Conservation (phyloP, 2,113 vertebrate species). For the Telmatochromis brichardi region DNA sequence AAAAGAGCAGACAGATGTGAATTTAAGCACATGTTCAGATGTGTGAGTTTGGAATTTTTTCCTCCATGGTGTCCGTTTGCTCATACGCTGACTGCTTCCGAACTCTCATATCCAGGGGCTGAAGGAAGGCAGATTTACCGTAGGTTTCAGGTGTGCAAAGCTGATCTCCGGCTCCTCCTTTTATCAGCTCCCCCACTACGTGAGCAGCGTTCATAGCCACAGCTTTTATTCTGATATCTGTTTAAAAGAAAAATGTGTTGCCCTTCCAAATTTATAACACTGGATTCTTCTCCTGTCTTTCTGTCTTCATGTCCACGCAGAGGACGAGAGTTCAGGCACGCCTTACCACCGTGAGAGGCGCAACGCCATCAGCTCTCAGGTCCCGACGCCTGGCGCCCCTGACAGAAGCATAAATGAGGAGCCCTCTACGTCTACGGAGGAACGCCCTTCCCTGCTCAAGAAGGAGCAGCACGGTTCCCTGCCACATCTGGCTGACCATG, state of each 20-base stretch:
- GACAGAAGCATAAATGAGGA: conserved; percentile 86
- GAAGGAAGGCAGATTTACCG: conserved; percentile 19
- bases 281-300: neutral
- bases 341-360: conserved; percentile 92
- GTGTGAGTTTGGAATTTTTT: neutral
- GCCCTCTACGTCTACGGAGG: conserved; percentile 93
- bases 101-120: conserved; percentile 20
- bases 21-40: conserved; percentile 1
- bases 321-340: conserved; percentile 88
- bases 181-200: neutral
- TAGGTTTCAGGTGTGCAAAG: conserved; percentile 6
- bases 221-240: neutral
- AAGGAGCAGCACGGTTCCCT: conserved; percentile 92
- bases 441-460: conserved; percentile 90
- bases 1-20: conserved; percentile 10
- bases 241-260: neutral
- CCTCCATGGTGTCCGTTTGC: neutral
- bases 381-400: conserved; percentile 67
- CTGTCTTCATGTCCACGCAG: conserved; percentile 56
- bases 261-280: neutral
- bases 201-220: conserved; percentile 6
- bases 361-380: conserved; percentile 87
- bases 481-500: conserved; percentile 85
- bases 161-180: neutral
- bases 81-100: neutral